Evolutionary conservation across 2,888 invertebrate genomes (phyloP).

Genomic region (Morpho achilles): DNA sequence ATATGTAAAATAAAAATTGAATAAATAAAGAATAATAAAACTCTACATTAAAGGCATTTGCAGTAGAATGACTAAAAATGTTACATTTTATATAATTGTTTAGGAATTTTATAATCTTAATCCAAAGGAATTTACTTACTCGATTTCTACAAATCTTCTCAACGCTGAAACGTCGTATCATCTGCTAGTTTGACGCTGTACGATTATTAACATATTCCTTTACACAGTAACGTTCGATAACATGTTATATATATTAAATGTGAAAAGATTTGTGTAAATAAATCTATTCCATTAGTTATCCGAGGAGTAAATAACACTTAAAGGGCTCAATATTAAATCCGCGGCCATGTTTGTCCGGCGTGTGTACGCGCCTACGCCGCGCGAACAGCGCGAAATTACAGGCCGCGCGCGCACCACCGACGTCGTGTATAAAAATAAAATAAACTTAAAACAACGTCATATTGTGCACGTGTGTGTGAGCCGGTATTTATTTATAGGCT

Average conservation of each 20-base stretch:
- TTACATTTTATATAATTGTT: too few species aligned
- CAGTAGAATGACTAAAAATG: too few species aligned
- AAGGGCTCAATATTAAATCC: conserved; percentile 18
- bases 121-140: conserved; percentile 46
- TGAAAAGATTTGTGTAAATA: conserved; percentile 7
- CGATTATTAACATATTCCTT: conserved; percentile 52
- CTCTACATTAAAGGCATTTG: too few species aligned
- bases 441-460: conserved; percentile 78
- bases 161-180: conserved; percentile 47
- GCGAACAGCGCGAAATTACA: conserved; percentile 78
- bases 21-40: too few species aligned
- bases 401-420: conserved; percentile 61
- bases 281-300: conserved; percentile 11
- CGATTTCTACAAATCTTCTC: conserved; percentile 55
- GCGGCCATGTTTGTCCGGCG: conserved; percentile 69
- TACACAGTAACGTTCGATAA: conserved; percentile 16
- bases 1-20: too few species aligned
- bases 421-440: conserved; percentile 76
- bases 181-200: conserved; percentile 47
- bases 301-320: conserved; percentile 5
- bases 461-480: conserved; percentile 74
- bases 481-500: conserved; percentile 78
- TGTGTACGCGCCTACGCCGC: conserved; percentile 75
- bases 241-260: conserved; percentile 5
- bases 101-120: too few species aligned